phyloP scores from a whole-genome alignment of 2,888 invertebrate species.

The Gari tellinella region DNA sequence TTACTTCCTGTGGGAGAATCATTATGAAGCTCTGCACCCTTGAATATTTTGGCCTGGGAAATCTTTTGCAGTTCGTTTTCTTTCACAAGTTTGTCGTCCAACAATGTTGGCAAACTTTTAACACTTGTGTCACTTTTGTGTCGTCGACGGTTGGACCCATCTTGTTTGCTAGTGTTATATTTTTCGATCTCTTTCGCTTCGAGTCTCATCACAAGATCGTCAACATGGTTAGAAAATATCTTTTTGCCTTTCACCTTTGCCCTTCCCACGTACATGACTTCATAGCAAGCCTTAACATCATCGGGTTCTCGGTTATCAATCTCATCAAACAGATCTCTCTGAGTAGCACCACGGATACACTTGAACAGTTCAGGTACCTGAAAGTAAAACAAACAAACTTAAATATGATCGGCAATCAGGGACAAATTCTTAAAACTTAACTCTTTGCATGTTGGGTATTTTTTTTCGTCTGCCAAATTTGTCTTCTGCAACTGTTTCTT shows the following conservation, averaged over 20 bases:
- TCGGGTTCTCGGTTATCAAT: slow-evolving; percentile 62
- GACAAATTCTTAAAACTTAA: too few relatives aligned
- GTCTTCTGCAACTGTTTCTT: too few relatives aligned
- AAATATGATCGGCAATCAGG: too few relatives aligned
- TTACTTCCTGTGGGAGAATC: slow-evolving; percentile 68
- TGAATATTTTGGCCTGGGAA: slow-evolving; percentile 40
- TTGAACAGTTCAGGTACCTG: slow-evolving; percentile 90
- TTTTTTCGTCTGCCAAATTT: too few relatives aligned
- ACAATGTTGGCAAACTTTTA: slow-evolving; percentile 79
- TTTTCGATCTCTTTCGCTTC: slow-evolving; percentile 63
- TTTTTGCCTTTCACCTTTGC: slow-evolving; percentile 94
- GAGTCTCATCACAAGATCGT: slow-evolving; percentile 94
- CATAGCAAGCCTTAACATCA: slow-evolving; percentile 78
- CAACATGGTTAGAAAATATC: slow-evolving; percentile 94
- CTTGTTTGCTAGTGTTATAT: slow-evolving; percentile 47
- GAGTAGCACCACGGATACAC: slow-evolving; percentile 89
- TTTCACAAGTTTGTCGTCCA: slow-evolving; percentile 73
- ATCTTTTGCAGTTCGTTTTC: slow-evolving; percentile 80
- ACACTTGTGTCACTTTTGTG: slow-evolving; percentile 82
- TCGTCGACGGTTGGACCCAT: slow-evolving; percentile 71
- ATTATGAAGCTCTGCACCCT: slow-evolving; percentile 45
- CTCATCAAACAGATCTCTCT: slow-evolving; percentile 65
- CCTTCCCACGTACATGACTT: slow-evolving; percentile 96
- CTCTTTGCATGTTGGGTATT: too few relatives aligned
- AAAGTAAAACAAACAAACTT: neutral